Conservation (phyloP, 2,888 invertebrate species). For the Athalia cordata region DNA sequence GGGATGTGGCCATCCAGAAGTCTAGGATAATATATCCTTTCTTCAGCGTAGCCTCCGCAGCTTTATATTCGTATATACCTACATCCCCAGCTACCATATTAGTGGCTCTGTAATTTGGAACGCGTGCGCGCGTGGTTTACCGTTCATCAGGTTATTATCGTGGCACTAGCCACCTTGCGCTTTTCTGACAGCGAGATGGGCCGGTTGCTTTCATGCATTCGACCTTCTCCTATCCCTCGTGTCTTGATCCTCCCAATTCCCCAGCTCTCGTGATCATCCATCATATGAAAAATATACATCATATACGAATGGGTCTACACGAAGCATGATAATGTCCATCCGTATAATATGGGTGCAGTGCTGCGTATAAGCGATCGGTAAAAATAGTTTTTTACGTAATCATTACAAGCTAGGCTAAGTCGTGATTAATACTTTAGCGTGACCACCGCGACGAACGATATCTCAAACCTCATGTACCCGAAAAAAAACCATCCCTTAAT, state of each 20-base stretch:
- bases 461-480: neutral
- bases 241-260: conserved; percentile 23
- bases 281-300: no score
- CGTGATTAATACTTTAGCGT: conserved; percentile 39
- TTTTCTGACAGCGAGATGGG: neutral
- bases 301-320: no score
- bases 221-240: conserved; percentile 4
- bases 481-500: neutral
- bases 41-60: neutral
- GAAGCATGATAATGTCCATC: no score
- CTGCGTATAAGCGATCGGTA: neutral
- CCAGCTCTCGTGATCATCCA: conserved; percentile 3
- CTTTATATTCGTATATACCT: no score
- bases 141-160: conserved; percentile 42
- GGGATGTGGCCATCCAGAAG: neutral
- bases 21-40: conserved; percentile 40
- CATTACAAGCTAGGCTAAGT: conserved; percentile 2
- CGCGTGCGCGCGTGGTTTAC: conserved; percentile 45
- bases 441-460: conserved; percentile 10
- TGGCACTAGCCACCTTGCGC: conserved; percentile 33
- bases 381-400: neutral
- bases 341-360: no score
- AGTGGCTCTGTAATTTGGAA: conserved; percentile 43
- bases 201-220: neutral
- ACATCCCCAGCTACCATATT: neutral